phyloP scores from a whole-genome alignment of 2,113 vertebrate genomes.

The Falcunculus frontatus region DNA sequence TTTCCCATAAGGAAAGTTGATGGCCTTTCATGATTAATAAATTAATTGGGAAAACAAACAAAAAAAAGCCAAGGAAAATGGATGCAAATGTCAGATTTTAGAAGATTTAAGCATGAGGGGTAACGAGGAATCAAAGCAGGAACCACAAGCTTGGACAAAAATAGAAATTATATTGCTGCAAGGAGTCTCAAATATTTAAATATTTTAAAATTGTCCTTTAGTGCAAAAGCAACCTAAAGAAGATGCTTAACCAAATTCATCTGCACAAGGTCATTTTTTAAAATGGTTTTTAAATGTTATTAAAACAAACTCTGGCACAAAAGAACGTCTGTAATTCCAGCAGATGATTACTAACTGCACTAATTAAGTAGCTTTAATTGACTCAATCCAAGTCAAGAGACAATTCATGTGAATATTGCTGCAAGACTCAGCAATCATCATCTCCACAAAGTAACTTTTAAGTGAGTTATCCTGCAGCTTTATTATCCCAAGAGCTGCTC shows the following conservation, averaged over 20 bases:
- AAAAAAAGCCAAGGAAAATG: background rate
- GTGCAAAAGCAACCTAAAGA: background rate
- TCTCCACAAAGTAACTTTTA: conserved; percentile 15
- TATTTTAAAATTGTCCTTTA: fast-evolving
- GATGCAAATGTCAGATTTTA: background rate
- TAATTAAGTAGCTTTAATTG: conserved; percentile 52
- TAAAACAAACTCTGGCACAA: background rate
- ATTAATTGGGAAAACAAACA: background rate
- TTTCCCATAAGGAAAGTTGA: background rate
- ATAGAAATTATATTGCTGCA: background rate
- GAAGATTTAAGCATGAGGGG: background rate
- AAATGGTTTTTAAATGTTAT: background rate
- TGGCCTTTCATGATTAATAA: background rate
- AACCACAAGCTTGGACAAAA: background rate
- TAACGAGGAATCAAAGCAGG: background rate
- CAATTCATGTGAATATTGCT: background rate
- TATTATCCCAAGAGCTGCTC: background rate
- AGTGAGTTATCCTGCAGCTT: conserved; percentile 16
- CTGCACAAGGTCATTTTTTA: background rate
- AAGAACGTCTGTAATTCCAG: background rate
- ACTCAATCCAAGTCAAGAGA: conserved; percentile 26
- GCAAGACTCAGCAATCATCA: background rate
- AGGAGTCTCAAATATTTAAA: background rate
- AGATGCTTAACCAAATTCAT: background rate
- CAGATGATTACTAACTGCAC: conserved; percentile 29